Evolutionary conservation across 2,113 vertebrate genomes (phyloP).

Genomic region (Sturnus vulgaris): DNA sequence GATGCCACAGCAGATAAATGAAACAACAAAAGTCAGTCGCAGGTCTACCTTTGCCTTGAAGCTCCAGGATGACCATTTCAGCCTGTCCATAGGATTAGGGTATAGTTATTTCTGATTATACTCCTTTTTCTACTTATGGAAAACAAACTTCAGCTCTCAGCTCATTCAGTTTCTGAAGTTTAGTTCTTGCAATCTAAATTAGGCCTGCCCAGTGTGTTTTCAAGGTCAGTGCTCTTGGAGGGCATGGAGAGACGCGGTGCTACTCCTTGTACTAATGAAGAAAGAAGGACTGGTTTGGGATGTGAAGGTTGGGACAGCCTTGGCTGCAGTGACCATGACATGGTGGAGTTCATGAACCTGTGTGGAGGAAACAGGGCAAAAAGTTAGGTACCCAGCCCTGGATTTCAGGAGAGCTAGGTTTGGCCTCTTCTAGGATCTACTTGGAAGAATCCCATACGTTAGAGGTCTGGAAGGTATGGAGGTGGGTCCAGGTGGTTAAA

Average conservation of each 20-base stretch:
- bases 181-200: neutral
- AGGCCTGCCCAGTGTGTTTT: constrained; percentile 19
- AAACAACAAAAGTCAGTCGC: neutral
- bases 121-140: neutral
- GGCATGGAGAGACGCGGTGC: neutral
- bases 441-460: neutral
- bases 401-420: neutral
- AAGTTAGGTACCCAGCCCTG: neutral
- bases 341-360: neutral
- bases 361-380: neutral
- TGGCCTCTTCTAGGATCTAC: neutral
- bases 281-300: neutral
- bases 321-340: neutral
- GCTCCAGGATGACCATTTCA: neutral
- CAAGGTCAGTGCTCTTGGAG: constrained; percentile 38
- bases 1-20: neutral
- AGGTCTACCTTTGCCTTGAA: neutral
- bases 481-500: neutral
- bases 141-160: constrained; percentile 15
- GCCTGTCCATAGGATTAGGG: neutral
- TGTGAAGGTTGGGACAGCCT: neutral
- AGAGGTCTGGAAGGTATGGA: neutral
- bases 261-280: neutral
- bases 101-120: neutral
- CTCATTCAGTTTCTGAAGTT: constrained; percentile 23